Percentiles rank a stretch among this genome's conserved stretches.
Conservation (phyloP, 2,888 invertebrate genomes). For the Cheilosia urbana region DNA sequence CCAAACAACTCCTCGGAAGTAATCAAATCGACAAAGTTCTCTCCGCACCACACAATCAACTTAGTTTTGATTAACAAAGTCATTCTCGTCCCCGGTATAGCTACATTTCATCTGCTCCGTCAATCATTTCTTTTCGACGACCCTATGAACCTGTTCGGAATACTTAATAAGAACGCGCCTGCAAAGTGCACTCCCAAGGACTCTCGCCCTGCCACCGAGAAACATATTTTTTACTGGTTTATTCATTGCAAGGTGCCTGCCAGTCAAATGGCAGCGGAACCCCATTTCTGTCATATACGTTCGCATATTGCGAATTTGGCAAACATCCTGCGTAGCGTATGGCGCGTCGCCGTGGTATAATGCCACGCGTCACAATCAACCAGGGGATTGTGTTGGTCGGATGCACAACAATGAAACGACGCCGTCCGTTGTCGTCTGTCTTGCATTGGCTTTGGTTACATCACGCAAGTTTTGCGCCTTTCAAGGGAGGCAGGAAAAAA, state of each 20-base stretch:
- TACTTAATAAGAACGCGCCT: slow-evolving; percentile 57
- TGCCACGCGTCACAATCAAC: slow-evolving; percentile 63
- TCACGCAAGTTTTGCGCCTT: slow-evolving; percentile 11
- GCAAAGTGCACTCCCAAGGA: slow-evolving; percentile 21
- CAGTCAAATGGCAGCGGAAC: slow-evolving; percentile 52
- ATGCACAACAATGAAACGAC: slow-evolving; percentile 49
- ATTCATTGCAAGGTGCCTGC: slow-evolving; percentile 60
- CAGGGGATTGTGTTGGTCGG: slow-evolving; percentile 11
- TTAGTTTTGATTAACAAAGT: slow-evolving; percentile 66
- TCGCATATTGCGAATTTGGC: slow-evolving; percentile 67
- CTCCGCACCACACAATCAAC: slow-evolving; percentile 34
- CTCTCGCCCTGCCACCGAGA: background rate
- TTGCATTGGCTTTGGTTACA: slow-evolving; percentile 47
- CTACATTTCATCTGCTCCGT: slow-evolving; percentile 40
- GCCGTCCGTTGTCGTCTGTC: slow-evolving; percentile 33
- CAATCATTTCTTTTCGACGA: slow-evolving; percentile 49
- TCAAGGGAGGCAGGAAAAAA: slow-evolving; percentile 18
- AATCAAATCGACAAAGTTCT: slow-evolving; percentile 30
- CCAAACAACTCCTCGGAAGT: slow-evolving; percentile 37
- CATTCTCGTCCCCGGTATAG: slow-evolving; percentile 4
- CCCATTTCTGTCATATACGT: slow-evolving; percentile 39
- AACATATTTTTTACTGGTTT: slow-evolving; percentile 3
- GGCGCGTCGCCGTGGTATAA: slow-evolving; percentile 41
- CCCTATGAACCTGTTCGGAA: slow-evolving; percentile 66
- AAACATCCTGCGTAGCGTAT: slow-evolving; percentile 53